A percentile compares a stretch with the other conserved stretches of the same genome.
Evolutionary conservation across 2,888 invertebrate species (phyloP).

Genomic region (Cantharis lateralis): DNA sequence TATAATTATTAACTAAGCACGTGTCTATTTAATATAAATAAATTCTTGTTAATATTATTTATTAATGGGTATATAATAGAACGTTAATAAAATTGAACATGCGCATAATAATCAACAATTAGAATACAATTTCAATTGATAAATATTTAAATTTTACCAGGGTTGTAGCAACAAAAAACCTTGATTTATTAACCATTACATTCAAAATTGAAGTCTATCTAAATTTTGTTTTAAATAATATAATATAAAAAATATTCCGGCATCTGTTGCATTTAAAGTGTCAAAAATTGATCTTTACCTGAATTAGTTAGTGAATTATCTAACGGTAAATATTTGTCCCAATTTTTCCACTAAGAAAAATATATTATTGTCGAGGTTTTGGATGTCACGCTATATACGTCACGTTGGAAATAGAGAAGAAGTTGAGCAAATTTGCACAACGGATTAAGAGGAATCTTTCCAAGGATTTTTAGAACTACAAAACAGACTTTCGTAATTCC

Average conservation of each 20-base stretch:
- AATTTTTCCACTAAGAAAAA: background rate
- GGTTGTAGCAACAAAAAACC: background rate
- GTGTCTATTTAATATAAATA: slow-evolving; percentile 7
- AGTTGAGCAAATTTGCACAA: background rate
- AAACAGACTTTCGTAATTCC: no score
- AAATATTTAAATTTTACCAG: slow-evolving; percentile 26
- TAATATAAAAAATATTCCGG: no score
- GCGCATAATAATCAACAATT: slow-evolving; percentile 35
- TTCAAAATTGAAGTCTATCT: background rate
- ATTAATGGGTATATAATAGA: slow-evolving; percentile 4
- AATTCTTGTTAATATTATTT: slow-evolving; percentile 6
- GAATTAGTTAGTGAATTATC: background rate
- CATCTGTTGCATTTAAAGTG: no score
- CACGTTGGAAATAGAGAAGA: background rate
- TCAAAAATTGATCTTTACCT: background rate
- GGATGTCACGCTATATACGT: background rate
- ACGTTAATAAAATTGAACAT: slow-evolving; percentile 14
- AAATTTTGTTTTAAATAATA: background rate
- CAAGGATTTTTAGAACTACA: no score
- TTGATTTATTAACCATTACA: background rate
- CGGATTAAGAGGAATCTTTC: no score
- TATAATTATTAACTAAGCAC: background rate
- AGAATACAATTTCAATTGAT: slow-evolving; percentile 38
- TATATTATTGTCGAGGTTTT: background rate
- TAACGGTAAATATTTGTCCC: background rate